Evolutionary conservation across 2,888 invertebrate genomes (phyloP), one percentile per base, ranked within the genome.

Genomic region (Drosophila anomalata): DNA sequence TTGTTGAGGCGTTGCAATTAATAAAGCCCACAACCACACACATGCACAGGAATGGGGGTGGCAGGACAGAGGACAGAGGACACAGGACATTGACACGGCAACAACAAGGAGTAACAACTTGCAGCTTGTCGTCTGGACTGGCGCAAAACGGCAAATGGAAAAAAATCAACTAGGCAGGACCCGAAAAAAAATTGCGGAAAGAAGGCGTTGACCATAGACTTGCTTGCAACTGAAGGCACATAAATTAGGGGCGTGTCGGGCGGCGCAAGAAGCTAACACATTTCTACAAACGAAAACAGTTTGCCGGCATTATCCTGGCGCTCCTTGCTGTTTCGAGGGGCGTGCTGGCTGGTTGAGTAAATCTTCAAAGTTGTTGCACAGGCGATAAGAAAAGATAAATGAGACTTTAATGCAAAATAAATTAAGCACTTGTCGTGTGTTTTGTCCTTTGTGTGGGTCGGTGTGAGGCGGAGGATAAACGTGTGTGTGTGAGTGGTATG

Each of bases 1-100:
- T 82, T 53, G 85, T 79, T 81, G 85, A 87, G 87, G 87, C 84
- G 85, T 85, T 82, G 82, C 84, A 87, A 84, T 84, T 84, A 84
- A 87, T 84, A 85, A 82, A 79, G 77, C 73, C 75, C 87, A 73
- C 78, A 77, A 31, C 44, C 73, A 74, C 76, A 51, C 46, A 54
- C 54, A 58, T n/a, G 29, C 36, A 42, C 12, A 3, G 47, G 2
- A 14, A 24, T 12, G 12, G 56, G 3, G 26, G 46, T 11, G 22
- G 50, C 1, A 14, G 62, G 53, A 60, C 67, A 59, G 72, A 62
- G 76, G 54, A 48, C 42, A 42, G 17, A 41, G 46, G 57, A 42
- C 61, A 22, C 46, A 74, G 83, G 71, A 71, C 83, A 86, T 78
- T 83, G 77, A 77, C 87, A 82, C 54, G 83, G 63, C 66, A 68